Evolutionary conservation across 2,113 vertebrate species (phyloP).

Genomic region (Mesitornis unicolor): DNA sequence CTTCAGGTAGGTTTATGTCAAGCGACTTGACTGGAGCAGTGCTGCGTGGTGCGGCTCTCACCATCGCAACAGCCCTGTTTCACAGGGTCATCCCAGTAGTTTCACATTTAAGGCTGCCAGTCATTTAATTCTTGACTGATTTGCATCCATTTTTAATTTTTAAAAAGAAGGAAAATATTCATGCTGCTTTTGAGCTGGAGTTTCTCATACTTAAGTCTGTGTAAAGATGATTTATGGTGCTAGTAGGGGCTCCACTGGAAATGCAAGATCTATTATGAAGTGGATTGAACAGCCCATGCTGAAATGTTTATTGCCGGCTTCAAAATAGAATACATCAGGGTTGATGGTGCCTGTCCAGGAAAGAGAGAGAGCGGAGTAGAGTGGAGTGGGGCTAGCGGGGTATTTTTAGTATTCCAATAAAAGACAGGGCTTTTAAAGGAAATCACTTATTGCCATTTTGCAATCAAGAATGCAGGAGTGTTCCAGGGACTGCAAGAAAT

Average conservation of each 20-base stretch:
- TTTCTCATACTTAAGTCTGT: constrained; percentile 29
- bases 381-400: not conserved
- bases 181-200: not conserved
- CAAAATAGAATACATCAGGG: constrained; percentile 53
- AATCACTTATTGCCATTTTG: constrained; percentile 64
- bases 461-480: constrained; percentile 68
- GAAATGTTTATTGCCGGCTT: constrained; percentile 68
- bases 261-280: constrained; percentile 33
- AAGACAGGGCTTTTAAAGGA: constrained; percentile 59
- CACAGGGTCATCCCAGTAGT: not conserved
- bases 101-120: not conserved
- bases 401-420: constrained; percentile 69
- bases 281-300: constrained; percentile 48
- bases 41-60: not conserved
- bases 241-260: constrained; percentile 53
- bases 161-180: not conserved
- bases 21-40: not conserved
- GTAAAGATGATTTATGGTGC: constrained; percentile 58
- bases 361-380: constrained; percentile 20
- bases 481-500: constrained; percentile 68
- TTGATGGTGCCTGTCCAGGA: constrained; percentile 62
- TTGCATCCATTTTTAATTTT: not conserved
- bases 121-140: not conserved
- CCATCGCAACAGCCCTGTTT: not conserved
- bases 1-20: not conserved